Evolutionary conservation across 2,888 invertebrate species (phyloP).

Genomic region (Hyalella azteca): DNA sequence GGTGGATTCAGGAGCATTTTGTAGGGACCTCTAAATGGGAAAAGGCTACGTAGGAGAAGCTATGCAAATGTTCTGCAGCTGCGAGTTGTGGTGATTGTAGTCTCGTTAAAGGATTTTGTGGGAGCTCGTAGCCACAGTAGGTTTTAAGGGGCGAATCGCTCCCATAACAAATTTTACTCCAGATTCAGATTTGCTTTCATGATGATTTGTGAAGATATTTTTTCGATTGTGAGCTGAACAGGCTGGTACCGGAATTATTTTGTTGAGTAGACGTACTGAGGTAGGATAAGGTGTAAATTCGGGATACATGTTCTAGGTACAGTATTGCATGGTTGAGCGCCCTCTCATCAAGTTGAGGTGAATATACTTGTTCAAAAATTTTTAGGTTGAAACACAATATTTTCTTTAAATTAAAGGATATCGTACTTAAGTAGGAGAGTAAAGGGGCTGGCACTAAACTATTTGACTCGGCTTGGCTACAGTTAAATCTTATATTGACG

Average conservation of each 20-base stretch:
- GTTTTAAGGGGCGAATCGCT: neutral
- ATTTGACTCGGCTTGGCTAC: neutral
- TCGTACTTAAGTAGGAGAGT: neutral
- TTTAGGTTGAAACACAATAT: neutral
- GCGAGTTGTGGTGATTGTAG: conserved; percentile 30
- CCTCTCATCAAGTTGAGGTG: neutral
- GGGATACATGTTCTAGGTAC: neutral
- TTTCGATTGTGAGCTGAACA: too few relatives aligned
- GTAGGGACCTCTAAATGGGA: neutral
- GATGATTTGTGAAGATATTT: too few relatives aligned
- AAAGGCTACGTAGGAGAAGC: neutral
- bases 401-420: neutral
- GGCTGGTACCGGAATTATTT: neutral
- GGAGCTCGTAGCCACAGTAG: neutral
- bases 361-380: neutral
- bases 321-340: neutral
- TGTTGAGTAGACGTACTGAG: neutral
- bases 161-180: neutral
- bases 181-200: too few relatives aligned
- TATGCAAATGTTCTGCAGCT: conserved; percentile 16
- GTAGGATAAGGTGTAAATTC: neutral
- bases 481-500: too few relatives aligned
- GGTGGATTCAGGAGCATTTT: neutral
- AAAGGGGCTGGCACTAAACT: neutral
- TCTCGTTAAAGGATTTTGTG: neutral